Conservation (phyloP, 2,113 vertebrate species). For the Pavo muticus region DNA sequence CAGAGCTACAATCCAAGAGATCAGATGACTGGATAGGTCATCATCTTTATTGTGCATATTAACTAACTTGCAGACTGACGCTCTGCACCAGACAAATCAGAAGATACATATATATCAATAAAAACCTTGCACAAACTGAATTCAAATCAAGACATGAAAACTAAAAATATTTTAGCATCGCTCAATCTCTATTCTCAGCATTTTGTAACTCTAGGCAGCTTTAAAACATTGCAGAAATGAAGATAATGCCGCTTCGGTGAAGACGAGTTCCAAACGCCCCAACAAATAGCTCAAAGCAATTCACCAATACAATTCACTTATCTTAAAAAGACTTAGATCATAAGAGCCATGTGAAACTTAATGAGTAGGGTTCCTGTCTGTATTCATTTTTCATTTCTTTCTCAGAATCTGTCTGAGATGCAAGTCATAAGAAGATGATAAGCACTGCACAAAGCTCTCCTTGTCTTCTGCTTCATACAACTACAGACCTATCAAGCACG, state of each 20-base stretch:
- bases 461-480: background rate
- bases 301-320: background rate
- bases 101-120: background rate
- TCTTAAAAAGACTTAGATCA: background rate
- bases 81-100: background rate
- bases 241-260: background rate
- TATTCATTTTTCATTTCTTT: background rate
- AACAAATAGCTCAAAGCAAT: background rate
- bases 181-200: background rate
- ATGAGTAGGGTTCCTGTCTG: background rate
- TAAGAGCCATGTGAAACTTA: background rate
- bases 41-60: background rate
- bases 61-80: background rate
- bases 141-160: background rate
- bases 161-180: background rate
- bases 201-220: background rate
- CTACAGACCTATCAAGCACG: background rate
- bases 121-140: background rate
- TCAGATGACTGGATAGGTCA: background rate
- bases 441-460: background rate
- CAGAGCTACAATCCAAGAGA: background rate
- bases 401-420: background rate
- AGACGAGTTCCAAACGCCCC: background rate
- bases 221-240: background rate
- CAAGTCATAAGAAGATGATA: background rate